Evolutionary conservation across 2,797 vertebrate species (phyloP).

Genomic region (Vireo griseus): DNA sequence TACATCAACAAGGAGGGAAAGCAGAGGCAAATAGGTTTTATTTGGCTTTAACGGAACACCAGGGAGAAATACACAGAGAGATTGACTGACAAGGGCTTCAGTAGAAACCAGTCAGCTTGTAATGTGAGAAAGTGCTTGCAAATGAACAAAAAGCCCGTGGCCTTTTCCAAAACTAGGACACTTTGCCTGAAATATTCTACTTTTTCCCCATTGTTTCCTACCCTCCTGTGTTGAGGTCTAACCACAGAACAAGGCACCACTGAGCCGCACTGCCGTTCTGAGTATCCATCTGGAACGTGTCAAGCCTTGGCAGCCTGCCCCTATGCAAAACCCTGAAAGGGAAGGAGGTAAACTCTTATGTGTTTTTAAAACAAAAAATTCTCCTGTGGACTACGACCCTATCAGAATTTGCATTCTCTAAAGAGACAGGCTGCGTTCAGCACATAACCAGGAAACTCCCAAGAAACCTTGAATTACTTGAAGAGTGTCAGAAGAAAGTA

Average conservation of each 20-base stretch:
- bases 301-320: slow-evolving; percentile 29
- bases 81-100: slow-evolving; percentile 35
- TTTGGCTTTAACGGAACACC: slow-evolving; percentile 40
- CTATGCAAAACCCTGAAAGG: not conserved
- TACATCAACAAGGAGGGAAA: slow-evolving; percentile 42
- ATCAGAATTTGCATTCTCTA: not conserved
- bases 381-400: not conserved
- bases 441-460: not conserved
- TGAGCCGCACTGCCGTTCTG: not conserved
- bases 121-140: slow-evolving; percentile 63
- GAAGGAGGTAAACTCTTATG: not conserved
- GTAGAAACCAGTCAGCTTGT: not conserved
- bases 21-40: slow-evolving; percentile 50
- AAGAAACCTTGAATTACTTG: not conserved
- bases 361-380: not conserved
- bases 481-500: not conserved
- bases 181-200: slow-evolving; percentile 21
- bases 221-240: slow-evolving; percentile 28
- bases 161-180: slow-evolving; percentile 5
- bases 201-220: slow-evolving; percentile 1
- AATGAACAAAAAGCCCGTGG: not conserved
- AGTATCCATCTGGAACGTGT: slow-evolving; percentile 37
- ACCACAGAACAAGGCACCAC: slow-evolving; percentile 43
- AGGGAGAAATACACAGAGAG: slow-evolving; percentile 18
- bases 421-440: not conserved